Conservation (phyloP, 2,113 vertebrate species). For the Esox niger region DNA sequence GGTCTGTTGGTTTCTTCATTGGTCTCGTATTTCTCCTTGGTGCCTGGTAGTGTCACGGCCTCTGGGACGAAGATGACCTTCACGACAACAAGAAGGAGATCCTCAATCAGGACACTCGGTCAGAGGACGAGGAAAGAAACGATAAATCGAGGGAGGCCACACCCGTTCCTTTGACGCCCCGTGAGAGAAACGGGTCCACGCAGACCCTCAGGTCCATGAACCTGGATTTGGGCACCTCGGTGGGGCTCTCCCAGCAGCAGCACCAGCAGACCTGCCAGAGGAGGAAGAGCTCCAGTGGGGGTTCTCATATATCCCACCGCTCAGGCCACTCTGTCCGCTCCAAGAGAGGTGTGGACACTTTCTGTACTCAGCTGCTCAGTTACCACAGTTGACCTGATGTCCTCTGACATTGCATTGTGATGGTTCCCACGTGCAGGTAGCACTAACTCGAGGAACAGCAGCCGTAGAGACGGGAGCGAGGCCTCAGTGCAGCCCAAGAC, state of each 20-base stretch:
- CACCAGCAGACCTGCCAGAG: slow-evolving; percentile 80
- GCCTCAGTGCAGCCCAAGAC: slow-evolving; percentile 82
- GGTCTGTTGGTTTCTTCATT: no score
- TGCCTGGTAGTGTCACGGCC: slow-evolving; percentile 83
- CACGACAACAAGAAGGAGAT: slow-evolving; percentile 58
- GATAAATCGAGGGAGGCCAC: slow-evolving; percentile 37
- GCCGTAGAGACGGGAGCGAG: slow-evolving; percentile 84
- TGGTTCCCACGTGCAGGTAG: slow-evolving; percentile 80
- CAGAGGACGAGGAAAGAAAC: slow-evolving; percentile 76
- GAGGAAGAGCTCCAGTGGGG: slow-evolving; percentile 82
- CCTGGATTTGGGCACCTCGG: slow-evolving; percentile 80
- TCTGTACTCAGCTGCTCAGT: neutral
- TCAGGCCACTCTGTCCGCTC: slow-evolving; percentile 84
- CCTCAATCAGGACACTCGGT: slow-evolving; percentile 69
- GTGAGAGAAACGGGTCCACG: slow-evolving; percentile 76
- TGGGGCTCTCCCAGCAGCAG: slow-evolving; percentile 82
- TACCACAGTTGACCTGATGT: neutral
- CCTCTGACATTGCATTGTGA: neutral
- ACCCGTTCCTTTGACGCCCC: slow-evolving; percentile 46
- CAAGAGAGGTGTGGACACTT: slow-evolving; percentile 78
- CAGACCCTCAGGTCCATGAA: slow-evolving; percentile 84
- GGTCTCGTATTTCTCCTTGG: neutral
- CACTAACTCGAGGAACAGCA: slow-evolving; percentile 86
- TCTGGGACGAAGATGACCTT: slow-evolving; percentile 91
- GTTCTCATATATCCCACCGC: slow-evolving; percentile 78